Base-by-base conservation (phyloP, 2,888 invertebrate species). In the Polymixis flavicincta region DNA sequence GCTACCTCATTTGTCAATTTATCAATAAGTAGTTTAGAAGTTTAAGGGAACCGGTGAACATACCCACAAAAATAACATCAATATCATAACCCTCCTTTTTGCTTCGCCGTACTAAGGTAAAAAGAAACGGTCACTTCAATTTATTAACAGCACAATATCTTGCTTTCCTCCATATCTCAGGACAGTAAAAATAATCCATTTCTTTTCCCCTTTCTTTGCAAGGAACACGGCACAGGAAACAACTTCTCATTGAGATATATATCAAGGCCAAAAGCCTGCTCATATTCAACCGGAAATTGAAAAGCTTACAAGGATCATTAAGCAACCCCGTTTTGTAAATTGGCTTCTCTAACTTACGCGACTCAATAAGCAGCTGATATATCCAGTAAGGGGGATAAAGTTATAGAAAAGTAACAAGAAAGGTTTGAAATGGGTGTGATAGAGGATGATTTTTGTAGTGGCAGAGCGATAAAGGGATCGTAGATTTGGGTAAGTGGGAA, bases 271-370 rank as follows among this genome's bases (percentile, higher is more conserved):
- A 82, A 82, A 55, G 70, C 74, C 73, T 48, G 69, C 63, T 69
- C 61, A 78, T 69, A 79, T 55, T 71, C 65, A 71, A 78, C 55
- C 74, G 80, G 73, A 76, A 82, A 83, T 80, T 73, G 81, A 81
- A 84, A 67, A 42, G 81, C 74, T 71, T 67, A 81, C 57, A 81
- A 67, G 85, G 37, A 55, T 71, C 81, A 73, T 83, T 77, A 65
- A 81, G 57, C 71, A 75, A 55, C 22, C 57, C 67, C 85, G 57
- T 71, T 82, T 69, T 66, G 68, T 65, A 84, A 84, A 80, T 84
- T 84, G 84, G 60, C 67, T 80, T 73, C 42, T 68, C 37, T 54
- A 84, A 80, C 73, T 80, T 80, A 80, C 55, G 68, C 80, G 84
- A 73, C 68, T 84, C 73, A 65, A 80, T 80, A 84, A 72, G 25